Conservation (phyloP, 2,113 vertebrate genomes). For the Nesoenas mayeri region DNA sequence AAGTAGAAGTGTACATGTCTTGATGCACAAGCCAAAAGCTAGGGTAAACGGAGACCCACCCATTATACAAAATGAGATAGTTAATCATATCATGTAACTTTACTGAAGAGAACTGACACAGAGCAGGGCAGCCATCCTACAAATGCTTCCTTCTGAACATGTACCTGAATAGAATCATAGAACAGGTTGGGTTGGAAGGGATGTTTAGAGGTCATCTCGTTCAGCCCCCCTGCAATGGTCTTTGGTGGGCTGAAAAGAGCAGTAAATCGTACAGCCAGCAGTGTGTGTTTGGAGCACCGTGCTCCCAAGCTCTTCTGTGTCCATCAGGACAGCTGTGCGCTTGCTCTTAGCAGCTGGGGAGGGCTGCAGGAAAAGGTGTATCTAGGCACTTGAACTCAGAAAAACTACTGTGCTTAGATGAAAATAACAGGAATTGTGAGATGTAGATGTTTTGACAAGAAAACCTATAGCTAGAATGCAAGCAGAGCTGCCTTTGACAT, state of each 20-base stretch:
- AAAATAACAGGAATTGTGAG: neutral
- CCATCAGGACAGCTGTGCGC: neutral
- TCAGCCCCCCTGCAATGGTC: neutral
- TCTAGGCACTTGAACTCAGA: neutral
- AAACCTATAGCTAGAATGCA: neutral
- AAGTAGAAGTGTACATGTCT: neutral
- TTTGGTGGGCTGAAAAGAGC: neutral
- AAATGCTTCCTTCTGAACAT: neutral
- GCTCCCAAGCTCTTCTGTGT: neutral
- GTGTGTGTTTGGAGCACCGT: accelerated
- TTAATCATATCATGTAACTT: neutral
- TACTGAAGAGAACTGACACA: neutral
- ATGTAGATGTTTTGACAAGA: neutral
- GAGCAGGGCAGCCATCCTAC: neutral
- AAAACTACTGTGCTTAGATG: neutral
- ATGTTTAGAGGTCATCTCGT: neutral
- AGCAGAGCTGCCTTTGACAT: neutral
- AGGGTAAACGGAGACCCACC: neutral
- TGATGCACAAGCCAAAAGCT: neutral
- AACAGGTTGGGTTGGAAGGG: neutral
- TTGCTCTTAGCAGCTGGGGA: neutral
- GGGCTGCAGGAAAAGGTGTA: neutral
- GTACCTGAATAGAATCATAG: neutral
- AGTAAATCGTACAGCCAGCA: neutral
- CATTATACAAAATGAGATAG: neutral